Conservation (phyloP, 2,113 vertebrate genomes). For the Pelodiscus sinensis region DNA sequence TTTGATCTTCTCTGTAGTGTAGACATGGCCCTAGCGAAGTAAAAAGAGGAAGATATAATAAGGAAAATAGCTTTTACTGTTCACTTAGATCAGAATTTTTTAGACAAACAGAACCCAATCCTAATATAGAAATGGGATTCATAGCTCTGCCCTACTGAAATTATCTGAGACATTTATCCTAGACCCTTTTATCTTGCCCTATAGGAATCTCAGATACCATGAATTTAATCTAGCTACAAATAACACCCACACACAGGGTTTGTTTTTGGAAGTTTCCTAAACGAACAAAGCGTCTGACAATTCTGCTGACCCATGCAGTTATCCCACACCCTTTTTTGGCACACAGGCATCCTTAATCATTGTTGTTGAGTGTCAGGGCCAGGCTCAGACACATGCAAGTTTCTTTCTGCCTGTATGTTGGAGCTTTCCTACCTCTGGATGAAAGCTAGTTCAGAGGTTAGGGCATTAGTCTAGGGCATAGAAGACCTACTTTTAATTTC, state of each 20-base stretch:
- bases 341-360: neutral
- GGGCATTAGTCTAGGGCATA: neutral
- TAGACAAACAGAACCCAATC: neutral
- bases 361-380: neutral
- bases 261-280: neutral
- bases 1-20: too few species aligned
- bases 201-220: neutral
- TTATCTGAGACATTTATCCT: neutral
- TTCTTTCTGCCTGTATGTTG: neutral
- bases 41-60: slow-evolving; percentile 1
- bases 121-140: neutral
- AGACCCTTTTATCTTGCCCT: neutral
- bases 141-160: neutral
- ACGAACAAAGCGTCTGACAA: neutral
- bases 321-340: neutral
- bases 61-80: neutral
- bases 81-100: neutral
- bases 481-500: neutral
- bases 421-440: neutral
- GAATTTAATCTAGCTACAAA: neutral
- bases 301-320: neutral
- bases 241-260: neutral
- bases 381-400: neutral
- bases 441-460: neutral
- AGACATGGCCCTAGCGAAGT: neutral